A percentile compares a stretch with the other conserved stretches of the same genome.
phyloP scores from a whole-genome alignment of 2,797 vertebrate species.

The Taenioides sp. region DNA sequence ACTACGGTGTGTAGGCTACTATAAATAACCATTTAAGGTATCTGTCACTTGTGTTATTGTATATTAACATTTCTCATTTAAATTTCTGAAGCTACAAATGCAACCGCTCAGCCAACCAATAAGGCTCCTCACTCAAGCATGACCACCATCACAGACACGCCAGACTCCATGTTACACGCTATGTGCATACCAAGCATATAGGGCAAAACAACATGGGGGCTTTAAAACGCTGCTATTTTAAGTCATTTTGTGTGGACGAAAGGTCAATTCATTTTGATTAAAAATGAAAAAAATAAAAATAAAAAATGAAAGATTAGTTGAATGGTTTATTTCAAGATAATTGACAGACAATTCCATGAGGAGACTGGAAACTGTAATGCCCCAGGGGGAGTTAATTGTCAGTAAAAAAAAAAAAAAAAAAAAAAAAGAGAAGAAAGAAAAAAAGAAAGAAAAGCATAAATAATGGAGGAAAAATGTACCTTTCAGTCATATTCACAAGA shows the following conservation, averaged over 20 bases:
- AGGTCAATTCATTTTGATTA: not conserved
- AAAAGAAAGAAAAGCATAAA: not conserved
- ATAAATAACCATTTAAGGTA: constrained; percentile 9
- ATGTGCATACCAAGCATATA: not conserved
- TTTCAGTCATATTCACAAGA: too few species aligned
- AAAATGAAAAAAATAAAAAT: not conserved
- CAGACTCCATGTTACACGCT: not conserved
- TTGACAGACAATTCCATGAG: not conserved
- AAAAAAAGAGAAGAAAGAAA: too few species aligned
- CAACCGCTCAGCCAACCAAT: not conserved
- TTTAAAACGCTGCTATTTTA: not conserved
- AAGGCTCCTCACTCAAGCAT: constrained; percentile 14
- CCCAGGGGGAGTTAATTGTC: not conserved
- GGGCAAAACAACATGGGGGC: not conserved
- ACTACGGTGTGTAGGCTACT: constrained; percentile 14
- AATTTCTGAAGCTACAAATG: constrained; percentile 14
- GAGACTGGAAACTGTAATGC: not conserved
- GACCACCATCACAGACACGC: constrained; percentile 4
- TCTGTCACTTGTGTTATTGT: not conserved
- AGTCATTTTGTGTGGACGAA: not conserved
- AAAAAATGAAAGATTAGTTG: too few species aligned
- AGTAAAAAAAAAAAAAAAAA: too few species aligned
- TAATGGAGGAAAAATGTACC: not conserved
- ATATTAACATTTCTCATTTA: constrained; percentile 11
- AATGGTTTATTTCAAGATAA: not conserved